phyloP scores from a whole-genome alignment of 2,113 vertebrate species.

The Gallinago paraguaiae region DNA sequence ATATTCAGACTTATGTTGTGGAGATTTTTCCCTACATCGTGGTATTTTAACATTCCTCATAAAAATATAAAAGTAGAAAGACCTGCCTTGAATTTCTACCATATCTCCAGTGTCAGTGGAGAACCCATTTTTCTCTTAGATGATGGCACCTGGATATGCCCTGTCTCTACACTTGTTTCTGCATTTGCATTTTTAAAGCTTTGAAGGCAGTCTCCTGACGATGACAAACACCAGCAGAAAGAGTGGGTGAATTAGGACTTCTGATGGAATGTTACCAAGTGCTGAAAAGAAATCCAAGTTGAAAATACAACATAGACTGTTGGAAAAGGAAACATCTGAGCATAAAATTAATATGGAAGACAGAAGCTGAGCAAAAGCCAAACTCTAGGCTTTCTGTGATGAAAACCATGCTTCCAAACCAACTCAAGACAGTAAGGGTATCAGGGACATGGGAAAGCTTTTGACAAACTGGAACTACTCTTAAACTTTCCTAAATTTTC shows the following conservation, averaged over 20 bases:
- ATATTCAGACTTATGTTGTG: background rate
- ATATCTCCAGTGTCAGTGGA: background rate
- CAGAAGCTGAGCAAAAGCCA: background rate
- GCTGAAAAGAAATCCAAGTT: background rate
- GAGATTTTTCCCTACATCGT: fast-evolving
- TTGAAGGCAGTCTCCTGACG: background rate
- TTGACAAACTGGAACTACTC: background rate
- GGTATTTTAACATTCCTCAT: background rate
- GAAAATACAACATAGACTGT: background rate
- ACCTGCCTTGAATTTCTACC: background rate
- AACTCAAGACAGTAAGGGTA: background rate
- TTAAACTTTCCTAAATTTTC: background rate
- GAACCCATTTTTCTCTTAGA: background rate
- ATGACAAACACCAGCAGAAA: background rate
- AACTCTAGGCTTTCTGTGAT: background rate
- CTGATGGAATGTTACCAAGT: background rate
- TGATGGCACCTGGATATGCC: background rate
- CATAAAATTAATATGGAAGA: background rate
- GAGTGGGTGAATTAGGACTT: background rate
- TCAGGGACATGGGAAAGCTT: background rate
- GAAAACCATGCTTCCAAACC: background rate
- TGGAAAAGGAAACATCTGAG: background rate
- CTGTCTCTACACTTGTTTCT: background rate
- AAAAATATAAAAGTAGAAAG: background rate
- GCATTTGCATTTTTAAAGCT: background rate